Evolutionary conservation across 2,113 vertebrate species (phyloP).

Genomic region (Spea multiplicata): DNA sequence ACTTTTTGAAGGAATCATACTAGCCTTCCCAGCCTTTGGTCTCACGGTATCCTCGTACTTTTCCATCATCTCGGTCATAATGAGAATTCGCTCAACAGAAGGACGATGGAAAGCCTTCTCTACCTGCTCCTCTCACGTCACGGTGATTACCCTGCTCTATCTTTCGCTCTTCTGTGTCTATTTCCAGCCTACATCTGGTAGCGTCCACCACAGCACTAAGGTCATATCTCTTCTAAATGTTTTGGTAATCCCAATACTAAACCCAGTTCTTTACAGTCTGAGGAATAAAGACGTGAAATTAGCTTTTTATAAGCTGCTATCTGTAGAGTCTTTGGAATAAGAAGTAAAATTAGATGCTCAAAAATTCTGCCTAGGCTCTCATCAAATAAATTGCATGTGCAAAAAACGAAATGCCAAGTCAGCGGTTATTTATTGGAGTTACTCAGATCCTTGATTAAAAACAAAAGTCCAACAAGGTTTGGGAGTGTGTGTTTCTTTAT

Average conservation of each 20-base stretch:
- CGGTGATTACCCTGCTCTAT: not conserved
- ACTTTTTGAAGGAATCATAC: not conserved
- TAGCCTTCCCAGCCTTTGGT: not conserved
- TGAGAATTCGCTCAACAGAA: not conserved
- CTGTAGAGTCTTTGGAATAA: no score
- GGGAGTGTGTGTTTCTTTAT: no score
- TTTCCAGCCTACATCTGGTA: not conserved
- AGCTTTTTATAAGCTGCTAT: not conserved
- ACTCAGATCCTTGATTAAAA: no score
- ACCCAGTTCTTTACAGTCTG: constrained; percentile 3
- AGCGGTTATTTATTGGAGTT: no score
- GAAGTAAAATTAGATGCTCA: no score
- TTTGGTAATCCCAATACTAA: not conserved
- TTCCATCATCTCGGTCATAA: not conserved
- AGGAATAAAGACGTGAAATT: not conserved
- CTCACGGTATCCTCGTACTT: not conserved
- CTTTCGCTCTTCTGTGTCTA: not conserved
- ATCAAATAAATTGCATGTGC: no score
- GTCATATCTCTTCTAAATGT: not conserved
- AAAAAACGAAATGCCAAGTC: no score
- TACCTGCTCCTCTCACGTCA: not conserved
- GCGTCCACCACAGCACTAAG: not conserved
- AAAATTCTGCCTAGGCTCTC: no score
- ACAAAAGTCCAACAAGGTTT: no score
- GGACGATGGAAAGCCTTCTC: not conserved